Evolutionary conservation across 2,888 invertebrate genomes (phyloP), one percentile per base, ranked within the genome.

Genomic region (Iphiclides podalirius): DNA sequence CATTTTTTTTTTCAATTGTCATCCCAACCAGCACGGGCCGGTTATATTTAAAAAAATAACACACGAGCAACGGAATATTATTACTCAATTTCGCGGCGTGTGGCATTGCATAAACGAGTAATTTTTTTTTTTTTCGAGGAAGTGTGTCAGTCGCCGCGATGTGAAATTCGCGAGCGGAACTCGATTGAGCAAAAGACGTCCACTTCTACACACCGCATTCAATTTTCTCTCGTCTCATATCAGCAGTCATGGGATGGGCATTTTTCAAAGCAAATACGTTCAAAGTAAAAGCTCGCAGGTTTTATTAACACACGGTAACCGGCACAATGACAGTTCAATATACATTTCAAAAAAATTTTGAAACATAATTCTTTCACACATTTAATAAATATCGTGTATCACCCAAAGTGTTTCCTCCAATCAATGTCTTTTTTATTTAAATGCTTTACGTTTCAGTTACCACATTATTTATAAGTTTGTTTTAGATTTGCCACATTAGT

Each of bases 141-240:
- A 64, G 66, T 66, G 54, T 63, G 66, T 63, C 66, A 63, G 52
- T 31, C 51, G 49, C 34, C 39, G 42, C 51, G 57, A 58, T 59
- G 59, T 55, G 62, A 63, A 63, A 65, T 64, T 65, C 45, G 63
- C 65, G 63, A 57, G 54, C 64, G 64, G 64, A 66, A 64, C 63
- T 65, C 41, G 41, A 45, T 40, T 37, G 38, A 48, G 35, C 38
- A 35, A 42, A 47, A 51, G 41, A 35, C 44, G 37, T 36, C 53
- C 52, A 39, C 17, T 39, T 26, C 33, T 28, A 16, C 33, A 36
- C 28, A 6, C 13, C 33, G 39, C 34, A 38, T 39, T 49, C 26
- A 13, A 38, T 49, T 49, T 49, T 49, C 49, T 49, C 49, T 39
- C 28, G 17, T 35, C 35, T 34, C 33, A 23, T 44, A 43, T 49